Conservation (phyloP, 1,140 invertebrate genomes). For the Drosophila navojoa region DNA sequence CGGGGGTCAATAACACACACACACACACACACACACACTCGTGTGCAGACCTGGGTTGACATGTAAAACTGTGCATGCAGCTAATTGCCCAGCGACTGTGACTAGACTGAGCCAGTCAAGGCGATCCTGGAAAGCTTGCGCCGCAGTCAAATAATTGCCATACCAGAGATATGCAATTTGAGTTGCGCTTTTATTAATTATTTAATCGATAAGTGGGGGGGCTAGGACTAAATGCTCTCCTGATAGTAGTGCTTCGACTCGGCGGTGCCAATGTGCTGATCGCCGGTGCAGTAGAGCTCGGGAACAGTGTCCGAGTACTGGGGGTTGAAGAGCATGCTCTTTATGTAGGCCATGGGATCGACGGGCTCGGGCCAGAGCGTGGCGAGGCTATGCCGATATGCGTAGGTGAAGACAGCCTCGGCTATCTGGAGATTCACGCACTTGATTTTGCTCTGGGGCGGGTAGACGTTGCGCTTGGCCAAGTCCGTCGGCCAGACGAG, state of each 20-base stretch:
- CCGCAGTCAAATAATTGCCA: slow-evolving; percentile 53
- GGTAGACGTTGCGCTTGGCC: slow-evolving; percentile 94
- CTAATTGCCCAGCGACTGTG: slow-evolving; percentile 61
- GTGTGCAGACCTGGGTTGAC: slow-evolving; percentile 50
- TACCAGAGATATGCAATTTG: slow-evolving; percentile 40
- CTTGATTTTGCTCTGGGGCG: slow-evolving; percentile 92
- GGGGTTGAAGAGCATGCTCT: slow-evolving; percentile 18
- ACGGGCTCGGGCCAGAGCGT: slow-evolving; percentile 55
- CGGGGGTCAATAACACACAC: slow-evolving; percentile 43
- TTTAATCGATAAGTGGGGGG: background rate
- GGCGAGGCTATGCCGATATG: slow-evolving; percentile 48
- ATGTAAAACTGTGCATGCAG: slow-evolving; percentile 74
- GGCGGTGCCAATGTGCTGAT: slow-evolving; percentile 32
- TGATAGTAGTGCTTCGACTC: slow-evolving; percentile 46
- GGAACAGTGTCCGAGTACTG: slow-evolving; percentile 1
- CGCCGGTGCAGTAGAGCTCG: slow-evolving; percentile 31
- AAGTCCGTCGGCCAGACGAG: slow-evolving; percentile 94
- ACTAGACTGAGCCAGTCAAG: slow-evolving; percentile 43
- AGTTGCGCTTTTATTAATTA: slow-evolving; percentile 33
- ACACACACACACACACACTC: slow-evolving; percentile 26
- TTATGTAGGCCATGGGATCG: slow-evolving; percentile 48
- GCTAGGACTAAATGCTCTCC: slow-evolving; percentile 18
- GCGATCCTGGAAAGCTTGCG: slow-evolving; percentile 14
- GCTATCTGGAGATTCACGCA: slow-evolving; percentile 95
- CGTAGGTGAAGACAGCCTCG: slow-evolving; percentile 87